These are phyloP conservation scores for Pseudeuparius sepicola DNA, from an alignment of 2,888 invertebrate species.

Conservation along the genomic window DNA sequence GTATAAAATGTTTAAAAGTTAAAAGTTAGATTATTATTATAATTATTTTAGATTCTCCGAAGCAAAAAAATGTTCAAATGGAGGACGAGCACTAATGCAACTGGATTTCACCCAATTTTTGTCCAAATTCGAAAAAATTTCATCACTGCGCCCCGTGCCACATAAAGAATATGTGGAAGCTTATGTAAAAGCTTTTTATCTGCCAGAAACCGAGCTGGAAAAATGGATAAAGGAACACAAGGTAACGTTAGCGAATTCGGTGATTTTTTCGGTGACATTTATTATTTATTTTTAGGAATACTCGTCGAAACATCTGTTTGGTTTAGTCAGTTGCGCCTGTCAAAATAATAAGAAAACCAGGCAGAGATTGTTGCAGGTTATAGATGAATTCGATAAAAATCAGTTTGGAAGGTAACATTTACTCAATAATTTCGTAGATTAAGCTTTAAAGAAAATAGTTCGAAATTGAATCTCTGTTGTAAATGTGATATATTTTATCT, in stretches of 20 bases:
- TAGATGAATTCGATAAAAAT: constrained; percentile 48
- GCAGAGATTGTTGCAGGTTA: constrained; percentile 62
- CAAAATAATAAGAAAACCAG: constrained; percentile 80
- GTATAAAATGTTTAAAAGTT: constrained; percentile 38
- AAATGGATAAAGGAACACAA: constrained; percentile 78
- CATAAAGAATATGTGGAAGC: constrained; percentile 84
- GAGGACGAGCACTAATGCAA: constrained; percentile 95
- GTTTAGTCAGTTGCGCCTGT: constrained; percentile 76
- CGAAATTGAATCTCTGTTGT: no score
- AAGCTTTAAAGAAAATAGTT: no score
- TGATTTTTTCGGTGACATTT: no score
- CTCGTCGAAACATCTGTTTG: constrained; percentile 74
- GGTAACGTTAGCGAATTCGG: no score
- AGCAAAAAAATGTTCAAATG: constrained; percentile 89
- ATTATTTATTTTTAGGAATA: constrained; percentile 78
- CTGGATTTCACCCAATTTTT: constrained; percentile 93
- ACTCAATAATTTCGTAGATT: no score
- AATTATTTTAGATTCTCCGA: constrained; percentile 57
- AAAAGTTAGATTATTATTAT: constrained; percentile 7
- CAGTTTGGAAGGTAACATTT: constrained; percentile 26
- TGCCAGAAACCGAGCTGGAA: constrained; percentile 79
- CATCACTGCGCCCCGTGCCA: constrained; percentile 73
- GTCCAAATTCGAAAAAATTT: constrained; percentile 80
- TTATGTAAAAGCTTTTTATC: constrained; percentile 94
- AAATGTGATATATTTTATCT: no score